Percentiles rank a stretch among this genome's conserved stretches.
Evolutionary conservation across 35 echinoderm and acorn worm species (phyloP).

Genomic region (Patiria miniata): DNA sequence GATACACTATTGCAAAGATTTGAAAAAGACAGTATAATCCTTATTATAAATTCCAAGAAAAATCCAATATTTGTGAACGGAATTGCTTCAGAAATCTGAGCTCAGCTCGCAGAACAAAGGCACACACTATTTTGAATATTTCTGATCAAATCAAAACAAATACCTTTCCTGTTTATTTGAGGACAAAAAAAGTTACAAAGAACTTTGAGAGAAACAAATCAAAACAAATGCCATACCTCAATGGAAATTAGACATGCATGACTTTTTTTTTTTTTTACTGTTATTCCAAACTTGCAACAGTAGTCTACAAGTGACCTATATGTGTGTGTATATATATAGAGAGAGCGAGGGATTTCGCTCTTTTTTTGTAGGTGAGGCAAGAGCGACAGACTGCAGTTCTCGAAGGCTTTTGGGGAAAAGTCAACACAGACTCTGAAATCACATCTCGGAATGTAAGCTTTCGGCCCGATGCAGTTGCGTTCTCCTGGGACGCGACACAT

Average conservation of each 20-base stretch:
- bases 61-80: no score
- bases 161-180: no score
- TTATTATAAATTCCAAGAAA: no score
- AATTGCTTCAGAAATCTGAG: no score
- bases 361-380: background rate
- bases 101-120: no score
- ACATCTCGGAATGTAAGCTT: background rate
- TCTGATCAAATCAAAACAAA: no score
- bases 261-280: background rate
- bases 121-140: no score
- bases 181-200: no score
- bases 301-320: background rate
- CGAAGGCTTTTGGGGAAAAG: background rate
- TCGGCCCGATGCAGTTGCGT: slow-evolving; percentile 3
- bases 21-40: no score
- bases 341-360: no score
- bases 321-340: background rate
- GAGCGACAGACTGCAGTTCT: background rate
- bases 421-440: slow-evolving; percentile 14
- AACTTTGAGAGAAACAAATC: background rate
- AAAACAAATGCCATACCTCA: background rate
- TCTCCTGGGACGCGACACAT: background rate
- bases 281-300: background rate
- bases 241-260: slow-evolving; percentile 1
- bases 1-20: no score